Evolutionary conservation across 2,888 invertebrate genomes (phyloP), one percentile per base, ranked within the genome.

Genomic region (Dioctria rufipes): DNA sequence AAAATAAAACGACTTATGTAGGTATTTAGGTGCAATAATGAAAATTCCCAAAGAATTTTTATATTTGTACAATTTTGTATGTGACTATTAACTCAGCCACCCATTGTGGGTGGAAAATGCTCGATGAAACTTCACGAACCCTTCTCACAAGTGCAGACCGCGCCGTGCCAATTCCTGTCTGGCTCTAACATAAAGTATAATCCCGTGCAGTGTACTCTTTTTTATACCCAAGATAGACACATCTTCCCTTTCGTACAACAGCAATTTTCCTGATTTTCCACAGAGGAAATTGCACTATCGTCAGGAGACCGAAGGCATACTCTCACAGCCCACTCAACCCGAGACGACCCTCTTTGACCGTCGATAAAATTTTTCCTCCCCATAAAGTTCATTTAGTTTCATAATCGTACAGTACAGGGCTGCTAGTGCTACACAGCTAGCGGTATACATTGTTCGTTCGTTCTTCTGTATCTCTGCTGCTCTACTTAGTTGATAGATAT

Each of bases 311-410:
- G 37, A n/a, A 40, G 42, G 58, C 65, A 51, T 39, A n/a, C 51
- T 51, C 78, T 51, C 78, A 25, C 25, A 65, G 61, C 51, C 65
- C 51, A 37, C 49, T 49, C 51, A 69, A 9, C 49, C 8, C 51
- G 78, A 78, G 78, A 78, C 78, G 54, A 66, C 78, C 78, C 78
- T 78, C 78, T 78, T 78, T 66, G 65, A 66, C 65, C 66, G 78
- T 78, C 78, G 78, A 78, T 78, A 78, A 78, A 78, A 78, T 78
- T 78, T 77, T 78, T 78, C 78, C 78, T 78, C 78, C 78, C 78
- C 78, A 66, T 78, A 78, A 51, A 78, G 78, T 78, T 78, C 78
- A 78, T 78, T 78, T 78, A 78, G 78, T 78, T 66, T 66, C 78
- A 78, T 78, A 78, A 78, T 66, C 65, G 66, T 25, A 66, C 78